These are phyloP conservation scores for Etheostoma spectabile DNA, from an alignment of 2,113 vertebrate genomes.

Conservation along the genomic window DNA sequence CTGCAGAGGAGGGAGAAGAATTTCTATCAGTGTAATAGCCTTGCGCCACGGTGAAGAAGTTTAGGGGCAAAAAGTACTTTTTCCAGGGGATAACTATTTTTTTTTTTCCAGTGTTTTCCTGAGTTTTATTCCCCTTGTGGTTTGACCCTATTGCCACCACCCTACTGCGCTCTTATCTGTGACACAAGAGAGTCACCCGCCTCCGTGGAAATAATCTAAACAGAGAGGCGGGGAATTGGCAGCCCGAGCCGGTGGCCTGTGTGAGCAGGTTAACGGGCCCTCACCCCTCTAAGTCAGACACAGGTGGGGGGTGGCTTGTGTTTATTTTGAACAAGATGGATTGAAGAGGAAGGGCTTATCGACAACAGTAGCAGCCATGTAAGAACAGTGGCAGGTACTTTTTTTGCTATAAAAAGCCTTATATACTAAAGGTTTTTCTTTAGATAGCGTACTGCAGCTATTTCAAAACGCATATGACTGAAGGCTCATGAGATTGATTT, in stretches of 20 bases:
- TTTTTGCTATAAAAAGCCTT: constrained; percentile 35
- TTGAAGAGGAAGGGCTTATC: constrained; percentile 66
- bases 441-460: neutral
- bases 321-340: constrained; percentile 79
- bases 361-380: constrained; percentile 36
- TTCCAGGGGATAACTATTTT: constrained; percentile 65
- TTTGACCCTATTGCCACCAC: constrained; percentile 80
- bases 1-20: constrained; percentile 68
- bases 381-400: constrained; percentile 39
- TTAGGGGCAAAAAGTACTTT: constrained; percentile 69
- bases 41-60: constrained; percentile 78
- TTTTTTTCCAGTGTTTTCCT: constrained; percentile 57
- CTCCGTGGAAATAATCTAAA: constrained; percentile 78
- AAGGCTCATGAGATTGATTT: neutral
- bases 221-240: constrained; percentile 64
- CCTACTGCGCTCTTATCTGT: constrained; percentile 79
- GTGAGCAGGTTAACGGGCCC: constrained; percentile 74
- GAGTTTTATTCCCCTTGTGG: constrained; percentile 74
- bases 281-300: constrained; percentile 71
- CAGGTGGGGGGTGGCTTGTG: constrained; percentile 71
- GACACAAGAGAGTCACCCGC: constrained; percentile 73
- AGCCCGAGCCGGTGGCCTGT: constrained; percentile 59
- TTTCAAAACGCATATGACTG: constrained; percentile 3
- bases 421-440: constrained; percentile 18
- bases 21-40: constrained; percentile 85